Evolutionary conservation across 2,888 invertebrate species (phyloP).

Genomic region (Lottia gigantea): DNA sequence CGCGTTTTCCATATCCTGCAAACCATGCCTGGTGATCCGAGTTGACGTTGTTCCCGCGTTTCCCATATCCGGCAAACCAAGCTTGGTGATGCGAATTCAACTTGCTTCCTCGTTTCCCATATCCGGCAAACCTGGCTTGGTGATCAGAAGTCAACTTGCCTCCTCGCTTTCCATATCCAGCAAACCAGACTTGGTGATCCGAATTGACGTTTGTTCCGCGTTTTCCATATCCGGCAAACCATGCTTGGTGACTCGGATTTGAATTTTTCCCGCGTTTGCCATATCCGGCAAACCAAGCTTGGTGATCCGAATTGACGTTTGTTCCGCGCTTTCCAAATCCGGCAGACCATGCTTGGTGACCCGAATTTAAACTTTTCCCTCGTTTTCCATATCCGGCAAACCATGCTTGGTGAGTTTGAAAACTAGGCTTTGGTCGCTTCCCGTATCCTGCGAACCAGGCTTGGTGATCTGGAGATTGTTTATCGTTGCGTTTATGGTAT

Average conservation of each 20-base stretch:
- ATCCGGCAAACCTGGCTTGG: background rate
- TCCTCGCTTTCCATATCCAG: background rate
- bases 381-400: conserved; percentile 1
- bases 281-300: conserved; percentile 7
- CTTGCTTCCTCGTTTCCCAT: background rate
- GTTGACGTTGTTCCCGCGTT: background rate
- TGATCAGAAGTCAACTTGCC: background rate
- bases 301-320: background rate
- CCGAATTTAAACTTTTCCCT: background rate
- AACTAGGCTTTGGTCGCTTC: background rate
- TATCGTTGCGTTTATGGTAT: background rate
- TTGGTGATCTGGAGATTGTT: background rate
- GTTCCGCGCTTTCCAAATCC: background rate
- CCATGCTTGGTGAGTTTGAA: background rate
- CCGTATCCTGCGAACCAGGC: conserved; percentile 1
- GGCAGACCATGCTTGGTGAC: conserved; percentile 2
- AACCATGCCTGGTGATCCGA: background rate
- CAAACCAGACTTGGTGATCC: background rate
- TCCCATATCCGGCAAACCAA: background rate
- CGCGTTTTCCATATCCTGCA: background rate
- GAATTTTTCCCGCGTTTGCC: background rate
- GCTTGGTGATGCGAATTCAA: background rate
- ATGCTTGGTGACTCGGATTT: background rate
- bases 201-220: background rate
- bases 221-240: conserved; percentile 3